phyloP scores from a whole-genome alignment of 2,113 vertebrate genomes.

The Brachyistius frenatus region DNA sequence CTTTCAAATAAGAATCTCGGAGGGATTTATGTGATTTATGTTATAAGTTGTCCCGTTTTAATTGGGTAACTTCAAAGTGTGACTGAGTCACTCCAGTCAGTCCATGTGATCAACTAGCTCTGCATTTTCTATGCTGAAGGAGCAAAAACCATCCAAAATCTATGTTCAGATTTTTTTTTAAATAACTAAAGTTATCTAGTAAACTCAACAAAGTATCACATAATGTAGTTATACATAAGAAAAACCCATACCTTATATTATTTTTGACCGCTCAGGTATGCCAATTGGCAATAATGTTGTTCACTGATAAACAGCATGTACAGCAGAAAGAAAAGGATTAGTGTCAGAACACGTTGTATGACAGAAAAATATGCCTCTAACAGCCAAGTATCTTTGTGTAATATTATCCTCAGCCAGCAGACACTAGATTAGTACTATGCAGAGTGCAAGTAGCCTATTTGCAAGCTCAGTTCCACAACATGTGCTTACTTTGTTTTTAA shows the following conservation, averaged over 20 bases:
- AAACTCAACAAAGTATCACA: no score
- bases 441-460: neutral
- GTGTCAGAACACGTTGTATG: constrained; percentile 1
- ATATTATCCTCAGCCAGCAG: constrained; percentile 26
- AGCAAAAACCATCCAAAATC: neutral
- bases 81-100: constrained; percentile 33
- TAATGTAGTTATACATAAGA: no score
- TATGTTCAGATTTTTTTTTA: neutral
- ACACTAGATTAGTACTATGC: constrained; percentile 13
- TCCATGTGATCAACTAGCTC: constrained; percentile 21
- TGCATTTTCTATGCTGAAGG: neutral
- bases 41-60: neutral
- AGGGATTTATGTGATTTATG: neutral
- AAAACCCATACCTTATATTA: no score
- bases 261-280: neutral
- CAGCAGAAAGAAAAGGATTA: constrained; percentile 11
- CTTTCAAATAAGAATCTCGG: neutral
- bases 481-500: constrained; percentile 15
- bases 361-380: neutral
- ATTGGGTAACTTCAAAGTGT: neutral
- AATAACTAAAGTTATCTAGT: no score
- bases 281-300: neutral
- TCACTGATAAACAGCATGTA: constrained; percentile 7
- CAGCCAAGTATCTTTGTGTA: constrained; percentile 7
- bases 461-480: constrained; percentile 1